Evolutionary conservation across 2,797 vertebrate species (phyloP).

Genomic region (Amniataba percoides): DNA sequence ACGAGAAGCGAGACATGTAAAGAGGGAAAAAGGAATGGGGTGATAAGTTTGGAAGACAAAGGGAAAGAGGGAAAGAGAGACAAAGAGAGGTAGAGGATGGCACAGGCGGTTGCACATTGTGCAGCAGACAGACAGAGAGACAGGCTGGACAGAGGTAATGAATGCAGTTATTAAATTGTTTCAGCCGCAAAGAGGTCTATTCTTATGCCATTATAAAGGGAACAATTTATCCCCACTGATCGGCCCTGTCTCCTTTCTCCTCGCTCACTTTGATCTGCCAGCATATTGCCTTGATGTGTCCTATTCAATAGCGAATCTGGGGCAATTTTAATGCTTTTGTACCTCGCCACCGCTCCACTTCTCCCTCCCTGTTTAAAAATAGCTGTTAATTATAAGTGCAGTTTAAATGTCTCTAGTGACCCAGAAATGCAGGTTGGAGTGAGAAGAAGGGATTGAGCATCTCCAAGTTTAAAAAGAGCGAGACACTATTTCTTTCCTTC

Average conservation of each 20-base stretch:
- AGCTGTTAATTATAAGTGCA: slow-evolving; percentile 99
- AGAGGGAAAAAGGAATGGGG: slow-evolving; percentile 59
- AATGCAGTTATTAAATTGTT: slow-evolving; percentile 99
- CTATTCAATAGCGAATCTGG: slow-evolving; percentile 99
- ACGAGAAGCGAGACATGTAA: slow-evolving; percentile 36
- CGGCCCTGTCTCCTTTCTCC: slow-evolving; percentile 94
- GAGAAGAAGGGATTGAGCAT: slow-evolving; percentile 92
- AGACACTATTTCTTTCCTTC: slow-evolving; percentile 75
- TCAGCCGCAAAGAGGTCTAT: slow-evolving; percentile 98
- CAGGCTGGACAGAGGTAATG: slow-evolving; percentile 94
- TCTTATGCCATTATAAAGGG: slow-evolving; percentile 99
- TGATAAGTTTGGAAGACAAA: slow-evolving; percentile 82
- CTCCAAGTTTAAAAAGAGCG: slow-evolving; percentile 89
- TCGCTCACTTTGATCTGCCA: slow-evolving; percentile 99
- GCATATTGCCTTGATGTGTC: slow-evolving; percentile 99
- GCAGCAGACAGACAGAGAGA: slow-evolving; percentile 80
- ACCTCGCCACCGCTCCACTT: slow-evolving; percentile 99
- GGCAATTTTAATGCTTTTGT: slow-evolving; percentile 99
- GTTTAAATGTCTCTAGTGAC: slow-evolving; percentile 99
- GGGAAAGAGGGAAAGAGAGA: slow-evolving; percentile 83
- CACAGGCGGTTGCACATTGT: slow-evolving; percentile 75
- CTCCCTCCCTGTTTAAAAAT: slow-evolving; percentile 99
- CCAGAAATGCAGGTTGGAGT: slow-evolving; percentile 99
- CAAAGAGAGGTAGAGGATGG: slow-evolving; percentile 72
- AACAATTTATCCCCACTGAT: slow-evolving; percentile 99